Evolutionary conservation across 2,797 vertebrate species (phyloP).

Genomic region (Sciaenops ocellatus): DNA sequence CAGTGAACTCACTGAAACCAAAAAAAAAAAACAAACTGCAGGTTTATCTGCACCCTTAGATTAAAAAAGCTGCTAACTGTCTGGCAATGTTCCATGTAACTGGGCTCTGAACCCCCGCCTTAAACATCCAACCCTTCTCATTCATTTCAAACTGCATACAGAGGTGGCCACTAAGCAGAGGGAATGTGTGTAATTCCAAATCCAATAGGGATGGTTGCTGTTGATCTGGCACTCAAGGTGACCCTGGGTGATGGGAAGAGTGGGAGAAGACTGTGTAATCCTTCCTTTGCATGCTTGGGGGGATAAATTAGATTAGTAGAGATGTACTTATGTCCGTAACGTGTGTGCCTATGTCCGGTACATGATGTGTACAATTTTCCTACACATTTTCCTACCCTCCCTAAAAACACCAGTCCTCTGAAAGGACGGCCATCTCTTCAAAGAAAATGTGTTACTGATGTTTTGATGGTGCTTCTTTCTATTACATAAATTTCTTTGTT

Average conservation of each 20-base stretch:
- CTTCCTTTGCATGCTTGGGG: constrained; percentile 63
- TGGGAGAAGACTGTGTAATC: constrained; percentile 69
- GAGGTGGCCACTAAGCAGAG: constrained; percentile 48
- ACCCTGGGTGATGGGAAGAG: constrained; percentile 67
- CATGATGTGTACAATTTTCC: constrained; percentile 36
- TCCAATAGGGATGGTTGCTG: constrained; percentile 67
- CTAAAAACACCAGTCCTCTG: constrained; percentile 14
- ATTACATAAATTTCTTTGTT: not conserved
- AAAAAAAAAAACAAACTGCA: constrained; percentile 31
- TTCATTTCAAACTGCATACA: constrained; percentile 60
- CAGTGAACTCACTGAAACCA: constrained; percentile 25
- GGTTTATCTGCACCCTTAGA: constrained; percentile 12
- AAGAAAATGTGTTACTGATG: not conserved
- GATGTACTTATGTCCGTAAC: constrained; percentile 46
- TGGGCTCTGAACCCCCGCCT: constrained; percentile 10
- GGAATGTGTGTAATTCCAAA: constrained; percentile 77
- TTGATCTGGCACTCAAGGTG: constrained; percentile 77
- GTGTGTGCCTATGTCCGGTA: constrained; percentile 32
- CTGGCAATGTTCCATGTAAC: constrained; percentile 53
- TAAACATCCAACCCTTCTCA: constrained; percentile 25
- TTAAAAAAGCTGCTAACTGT: constrained; percentile 43
- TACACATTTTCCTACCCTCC: constrained; percentile 20
- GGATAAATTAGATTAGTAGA: constrained; percentile 60
- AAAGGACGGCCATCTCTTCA: not conserved
- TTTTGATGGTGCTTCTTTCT: constrained; percentile 1